Percentiles rank a stretch among this genome's conserved stretches.
phyloP scores from a whole-genome alignment of 2,797 vertebrate species.

The Liasis olivaceus region DNA sequence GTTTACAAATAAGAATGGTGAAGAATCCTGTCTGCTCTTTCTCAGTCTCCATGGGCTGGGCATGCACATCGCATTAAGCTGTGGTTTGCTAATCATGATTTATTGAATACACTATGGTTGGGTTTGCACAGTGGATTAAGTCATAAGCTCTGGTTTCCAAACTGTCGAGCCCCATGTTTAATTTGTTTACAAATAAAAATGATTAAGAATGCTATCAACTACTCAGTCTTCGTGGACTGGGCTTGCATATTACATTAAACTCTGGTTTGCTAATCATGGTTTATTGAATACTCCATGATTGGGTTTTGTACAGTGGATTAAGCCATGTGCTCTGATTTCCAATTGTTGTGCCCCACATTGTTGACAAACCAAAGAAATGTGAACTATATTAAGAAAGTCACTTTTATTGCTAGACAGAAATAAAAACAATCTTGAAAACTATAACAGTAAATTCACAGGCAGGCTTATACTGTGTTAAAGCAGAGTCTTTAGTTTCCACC shows the following conservation, averaged over 20 bases:
- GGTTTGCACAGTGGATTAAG: neutral
- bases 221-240: neutral
- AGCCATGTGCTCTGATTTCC: neutral
- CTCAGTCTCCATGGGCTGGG: neutral
- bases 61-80: neutral
- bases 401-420: neutral
- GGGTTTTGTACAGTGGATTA: neutral
- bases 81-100: neutral
- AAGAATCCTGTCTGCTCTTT: neutral
- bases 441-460: neutral
- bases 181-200: too few relatives aligned
- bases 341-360: neutral
- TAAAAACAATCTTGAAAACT: neutral
- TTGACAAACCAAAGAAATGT: neutral
- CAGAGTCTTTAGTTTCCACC: neutral
- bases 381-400: neutral
- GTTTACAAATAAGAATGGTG: neutral
- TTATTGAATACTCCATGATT: neutral
- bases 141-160: neutral
- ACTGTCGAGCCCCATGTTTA: neutral
- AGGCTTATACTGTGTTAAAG: neutral
- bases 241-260: neutral
- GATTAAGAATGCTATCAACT: too few relatives aligned
- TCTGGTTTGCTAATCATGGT: neutral
- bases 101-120: neutral